Evolutionary conservation across 2,888 invertebrate genomes (phyloP).

Genomic region (Nineta flava): DNA sequence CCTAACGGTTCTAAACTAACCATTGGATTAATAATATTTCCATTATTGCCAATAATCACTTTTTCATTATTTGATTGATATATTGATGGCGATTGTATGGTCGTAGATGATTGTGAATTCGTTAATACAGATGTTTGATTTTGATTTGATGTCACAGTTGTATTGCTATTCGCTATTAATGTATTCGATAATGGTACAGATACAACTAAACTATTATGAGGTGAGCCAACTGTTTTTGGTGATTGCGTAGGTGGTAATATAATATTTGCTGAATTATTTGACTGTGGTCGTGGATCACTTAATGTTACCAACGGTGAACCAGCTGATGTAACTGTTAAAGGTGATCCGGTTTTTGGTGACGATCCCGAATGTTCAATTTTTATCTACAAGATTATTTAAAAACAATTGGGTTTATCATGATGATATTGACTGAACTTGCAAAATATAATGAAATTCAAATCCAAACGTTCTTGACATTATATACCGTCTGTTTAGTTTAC

Average conservation of each 20-base stretch:
- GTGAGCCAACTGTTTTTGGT: conserved; percentile 15
- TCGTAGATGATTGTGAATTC: conserved; percentile 9
- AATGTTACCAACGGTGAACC: not conserved
- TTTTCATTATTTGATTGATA: conserved; percentile 22
- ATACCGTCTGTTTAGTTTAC: no score
- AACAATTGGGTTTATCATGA: not conserved
- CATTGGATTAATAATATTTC: conserved; percentile 1
- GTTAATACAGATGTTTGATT: conserved; percentile 16
- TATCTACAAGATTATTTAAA: not conserved
- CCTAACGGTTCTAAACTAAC: conserved; percentile 4
- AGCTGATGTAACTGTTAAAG: not conserved
- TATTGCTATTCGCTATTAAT: conserved; percentile 19
- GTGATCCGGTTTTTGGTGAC: not conserved
- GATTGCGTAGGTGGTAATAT: conserved; percentile 11
- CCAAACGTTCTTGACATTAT: no score
- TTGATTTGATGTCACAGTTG: not conserved
- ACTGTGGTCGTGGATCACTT: not conserved
- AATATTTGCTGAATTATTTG: conserved; percentile 1
- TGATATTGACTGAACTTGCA: not conserved
- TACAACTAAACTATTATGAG: conserved; percentile 39
- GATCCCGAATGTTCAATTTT: conserved; percentile 3
- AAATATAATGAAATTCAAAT: no score
- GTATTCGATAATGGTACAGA: conserved; percentile 42
- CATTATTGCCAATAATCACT: not conserved
- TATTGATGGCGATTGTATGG: conserved; percentile 19